phyloP scores from a whole-genome alignment of 2,113 vertebrate genomes.

The Oreocharis arfaki region DNA sequence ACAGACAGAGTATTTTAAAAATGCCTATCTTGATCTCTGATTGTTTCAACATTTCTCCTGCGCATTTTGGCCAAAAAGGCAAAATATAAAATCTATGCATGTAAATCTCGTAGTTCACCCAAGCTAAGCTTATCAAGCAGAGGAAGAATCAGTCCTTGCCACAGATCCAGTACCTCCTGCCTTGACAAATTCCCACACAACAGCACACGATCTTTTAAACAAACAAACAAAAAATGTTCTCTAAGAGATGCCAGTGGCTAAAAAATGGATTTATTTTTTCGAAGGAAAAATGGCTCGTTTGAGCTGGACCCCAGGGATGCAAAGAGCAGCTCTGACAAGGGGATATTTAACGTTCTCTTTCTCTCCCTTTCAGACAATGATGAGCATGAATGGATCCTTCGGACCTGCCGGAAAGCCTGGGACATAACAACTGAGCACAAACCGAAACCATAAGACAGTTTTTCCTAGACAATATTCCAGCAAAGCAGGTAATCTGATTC shows the following conservation, averaged over 20 bases:
- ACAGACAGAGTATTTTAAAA: not conserved
- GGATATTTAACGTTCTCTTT: not conserved
- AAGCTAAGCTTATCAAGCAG: not conserved
- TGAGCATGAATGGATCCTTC: conserved; percentile 87
- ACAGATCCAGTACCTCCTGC: not conserved
- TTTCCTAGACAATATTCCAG: not conserved
- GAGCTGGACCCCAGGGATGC: not conserved
- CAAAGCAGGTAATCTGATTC: not conserved
- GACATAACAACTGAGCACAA: conserved; percentile 42
- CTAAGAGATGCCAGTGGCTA: not conserved
- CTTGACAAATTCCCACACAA: not conserved
- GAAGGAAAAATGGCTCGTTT: not conserved
- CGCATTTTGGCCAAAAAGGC: not conserved
- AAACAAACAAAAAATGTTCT: not conserved
- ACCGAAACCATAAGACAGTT: not conserved
- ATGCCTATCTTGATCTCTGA: not conserved
- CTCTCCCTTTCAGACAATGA: conserved; percentile 77
- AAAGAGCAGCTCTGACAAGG: not conserved
- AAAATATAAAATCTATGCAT: fast-evolving
- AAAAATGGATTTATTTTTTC: not conserved
- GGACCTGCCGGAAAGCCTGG: conserved; percentile 83
- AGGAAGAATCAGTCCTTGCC: not conserved
- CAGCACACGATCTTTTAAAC: not conserved
- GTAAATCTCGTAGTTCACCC: not conserved
- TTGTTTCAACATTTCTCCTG: not conserved